Evolutionary conservation across 2,797 vertebrate genomes (phyloP).

Genomic region (Lophotriccus pileatus): DNA sequence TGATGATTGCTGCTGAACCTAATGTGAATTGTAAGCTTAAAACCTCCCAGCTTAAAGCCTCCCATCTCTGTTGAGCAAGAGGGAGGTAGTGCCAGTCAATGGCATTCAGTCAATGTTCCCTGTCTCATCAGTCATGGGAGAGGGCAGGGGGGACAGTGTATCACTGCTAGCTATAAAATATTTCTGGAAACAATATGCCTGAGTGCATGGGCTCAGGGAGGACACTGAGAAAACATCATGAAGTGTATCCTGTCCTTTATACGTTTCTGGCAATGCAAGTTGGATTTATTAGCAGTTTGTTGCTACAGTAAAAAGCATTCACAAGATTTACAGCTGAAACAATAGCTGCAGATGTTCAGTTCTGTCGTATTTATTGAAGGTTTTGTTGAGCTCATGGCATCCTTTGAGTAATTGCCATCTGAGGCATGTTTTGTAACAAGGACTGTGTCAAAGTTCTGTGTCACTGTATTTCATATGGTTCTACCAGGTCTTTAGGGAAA

Average conservation of each 20-base stretch:
- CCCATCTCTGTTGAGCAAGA: not conserved
- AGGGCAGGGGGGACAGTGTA: not conserved
- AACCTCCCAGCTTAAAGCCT: not conserved
- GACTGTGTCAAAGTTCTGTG: constrained; percentile 48
- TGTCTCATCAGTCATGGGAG: not conserved
- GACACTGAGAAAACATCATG: constrained; percentile 11
- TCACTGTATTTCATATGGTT: constrained; percentile 64
- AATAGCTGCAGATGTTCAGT: constrained; percentile 42
- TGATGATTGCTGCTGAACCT: not conserved
- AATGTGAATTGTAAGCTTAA: not conserved
- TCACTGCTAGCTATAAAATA: constrained; percentile 10
- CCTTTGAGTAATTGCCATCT: constrained; percentile 71
- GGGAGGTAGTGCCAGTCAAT: not conserved
- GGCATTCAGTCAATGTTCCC: not conserved
- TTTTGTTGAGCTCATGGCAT: constrained; percentile 70
- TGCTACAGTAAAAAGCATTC: constrained; percentile 59
- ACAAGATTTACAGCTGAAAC: constrained; percentile 68
- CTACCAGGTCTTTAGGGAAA: constrained; percentile 51
- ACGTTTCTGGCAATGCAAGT: constrained; percentile 33
- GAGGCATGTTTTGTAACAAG: constrained; percentile 65
- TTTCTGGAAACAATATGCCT: constrained; percentile 21
- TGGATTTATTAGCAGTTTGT: constrained; percentile 65
- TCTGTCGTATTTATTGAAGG: constrained; percentile 56
- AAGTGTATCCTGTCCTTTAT: constrained; percentile 17
- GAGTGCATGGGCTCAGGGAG: not conserved